Conservation (phyloP, 1,140 invertebrate species). For the Hyphantria cunea region DNA sequence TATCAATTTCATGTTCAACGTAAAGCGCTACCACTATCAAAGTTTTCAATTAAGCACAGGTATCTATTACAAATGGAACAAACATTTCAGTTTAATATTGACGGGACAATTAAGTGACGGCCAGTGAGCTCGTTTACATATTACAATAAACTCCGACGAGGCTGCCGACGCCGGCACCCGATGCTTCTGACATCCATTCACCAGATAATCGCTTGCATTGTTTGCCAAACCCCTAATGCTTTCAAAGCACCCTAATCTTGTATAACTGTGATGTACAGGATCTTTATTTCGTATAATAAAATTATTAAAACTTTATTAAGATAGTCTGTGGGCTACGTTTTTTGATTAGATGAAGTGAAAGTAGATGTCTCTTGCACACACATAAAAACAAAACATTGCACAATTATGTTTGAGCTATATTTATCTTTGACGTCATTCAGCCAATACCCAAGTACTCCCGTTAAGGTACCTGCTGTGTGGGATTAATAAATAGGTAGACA, state of each 20-base stretch:
- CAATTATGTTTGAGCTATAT: neutral
- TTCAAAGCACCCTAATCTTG: conserved; percentile 70
- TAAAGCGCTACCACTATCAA: neutral
- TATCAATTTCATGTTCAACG: neutral
- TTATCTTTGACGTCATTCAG: conserved; percentile 13
- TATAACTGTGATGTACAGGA: conserved; percentile 63
- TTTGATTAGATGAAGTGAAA: neutral
- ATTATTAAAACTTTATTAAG: conserved; percentile 21
- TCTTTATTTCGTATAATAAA: conserved; percentile 54
- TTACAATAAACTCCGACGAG: conserved; percentile 59
- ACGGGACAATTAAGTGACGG: conserved; percentile 46
- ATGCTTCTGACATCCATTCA: conserved; percentile 71
- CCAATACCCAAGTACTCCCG: conserved; percentile 6
- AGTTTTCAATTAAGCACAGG: conserved; percentile 8
- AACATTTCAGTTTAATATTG: conserved; percentile 42
- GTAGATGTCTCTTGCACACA: no score
- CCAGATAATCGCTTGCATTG: conserved; percentile 74
- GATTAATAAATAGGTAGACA: conserved; percentile 23
- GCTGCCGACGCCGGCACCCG: conserved; percentile 34
- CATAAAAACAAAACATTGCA: no score
- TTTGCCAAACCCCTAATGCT: conserved; percentile 69
- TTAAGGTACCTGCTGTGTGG: neutral
- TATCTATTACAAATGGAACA: conserved; percentile 25
- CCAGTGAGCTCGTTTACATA: conserved; percentile 61
- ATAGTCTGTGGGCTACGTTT: conserved; percentile 10